These are phyloP conservation scores for Tholera decimalis DNA, from an alignment of 2,888 invertebrate genomes.

Conservation along the genomic window DNA sequence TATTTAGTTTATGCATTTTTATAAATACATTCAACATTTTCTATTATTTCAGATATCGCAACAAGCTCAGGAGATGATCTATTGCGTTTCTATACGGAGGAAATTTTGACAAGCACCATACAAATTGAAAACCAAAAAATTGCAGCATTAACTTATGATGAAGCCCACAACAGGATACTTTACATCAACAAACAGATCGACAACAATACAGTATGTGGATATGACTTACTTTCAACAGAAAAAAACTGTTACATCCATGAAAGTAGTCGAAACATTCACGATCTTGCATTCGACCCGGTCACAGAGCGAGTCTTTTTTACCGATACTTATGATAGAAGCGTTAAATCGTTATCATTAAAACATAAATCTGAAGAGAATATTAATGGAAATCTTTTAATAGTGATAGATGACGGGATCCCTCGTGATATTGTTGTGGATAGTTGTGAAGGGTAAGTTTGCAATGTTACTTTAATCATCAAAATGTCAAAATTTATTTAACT, in stretches of 20 bases:
- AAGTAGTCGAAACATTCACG: slow-evolving; percentile 92
- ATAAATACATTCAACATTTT: no score
- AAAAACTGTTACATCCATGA: slow-evolving; percentile 85
- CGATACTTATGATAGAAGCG: slow-evolving; percentile 85
- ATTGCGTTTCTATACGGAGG: slow-evolving; percentile 86
- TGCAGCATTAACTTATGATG: no score
- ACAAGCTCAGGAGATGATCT: no score
- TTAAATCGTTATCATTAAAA: slow-evolving; percentile 88
- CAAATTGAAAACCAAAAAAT: slow-evolving; percentile 69
- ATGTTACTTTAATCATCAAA: no score
- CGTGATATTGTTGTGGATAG: slow-evolving; percentile 18
- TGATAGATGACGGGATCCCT: slow-evolving; percentile 79
- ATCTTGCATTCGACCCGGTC: no score
- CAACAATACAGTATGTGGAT: slow-evolving; percentile 93
- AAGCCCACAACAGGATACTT: no score
- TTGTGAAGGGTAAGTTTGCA: slow-evolving; percentile 58
- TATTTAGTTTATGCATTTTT: no score
- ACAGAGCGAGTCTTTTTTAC: no score
- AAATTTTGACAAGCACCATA: slow-evolving; percentile 70
- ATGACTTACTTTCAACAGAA: slow-evolving; percentile 78
- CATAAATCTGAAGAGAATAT: slow-evolving; percentile 71
- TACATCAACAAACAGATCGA: slow-evolving; percentile 93
- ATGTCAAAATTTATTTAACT: no score
- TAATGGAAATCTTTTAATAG: slow-evolving; percentile 81
- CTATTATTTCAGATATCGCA: no score